Conservation (phyloP, 2,888 invertebrate genomes). For the Ennomos erosarius region DNA sequence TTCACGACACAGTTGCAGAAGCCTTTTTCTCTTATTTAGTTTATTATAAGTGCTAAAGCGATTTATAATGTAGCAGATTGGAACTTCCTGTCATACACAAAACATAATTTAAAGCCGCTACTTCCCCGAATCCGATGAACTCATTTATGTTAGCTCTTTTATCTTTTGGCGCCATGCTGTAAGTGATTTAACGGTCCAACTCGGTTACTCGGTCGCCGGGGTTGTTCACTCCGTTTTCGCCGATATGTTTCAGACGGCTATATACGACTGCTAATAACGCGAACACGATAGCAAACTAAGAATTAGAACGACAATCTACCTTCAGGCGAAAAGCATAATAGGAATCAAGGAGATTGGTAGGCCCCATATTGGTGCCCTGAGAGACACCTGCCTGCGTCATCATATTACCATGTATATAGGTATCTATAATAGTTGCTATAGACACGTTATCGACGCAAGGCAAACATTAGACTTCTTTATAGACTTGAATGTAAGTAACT, state of each 20-base stretch:
- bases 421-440: too few relatives aligned
- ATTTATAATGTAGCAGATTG: conserved; percentile 4
- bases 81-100: conserved; percentile 45
- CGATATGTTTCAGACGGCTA: not conserved
- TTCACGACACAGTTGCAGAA: too few relatives aligned
- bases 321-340: not conserved
- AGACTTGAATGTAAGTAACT: too few relatives aligned
- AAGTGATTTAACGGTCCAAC: conserved; percentile 44
- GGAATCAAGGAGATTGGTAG: not conserved
- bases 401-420: too few relatives aligned
- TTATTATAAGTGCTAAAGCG: not conserved
- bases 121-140: conserved; percentile 59
- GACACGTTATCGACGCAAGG: too few relatives aligned
- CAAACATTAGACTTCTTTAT: too few relatives aligned
- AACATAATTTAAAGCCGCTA: conserved; percentile 60
- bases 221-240: conserved; percentile 30
- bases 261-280: not conserved
- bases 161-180: conserved; percentile 52
- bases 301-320: not conserved
- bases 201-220: conserved; percentile 58
- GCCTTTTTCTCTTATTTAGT: too few relatives aligned
- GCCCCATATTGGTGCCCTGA: not conserved
- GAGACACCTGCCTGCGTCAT: too few relatives aligned
- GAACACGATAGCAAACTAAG: conserved; percentile 1
- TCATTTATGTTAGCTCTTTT: conserved; percentile 55